Conservation (phyloP, 2,888 invertebrate genomes). For the Argyra leucocephala region DNA sequence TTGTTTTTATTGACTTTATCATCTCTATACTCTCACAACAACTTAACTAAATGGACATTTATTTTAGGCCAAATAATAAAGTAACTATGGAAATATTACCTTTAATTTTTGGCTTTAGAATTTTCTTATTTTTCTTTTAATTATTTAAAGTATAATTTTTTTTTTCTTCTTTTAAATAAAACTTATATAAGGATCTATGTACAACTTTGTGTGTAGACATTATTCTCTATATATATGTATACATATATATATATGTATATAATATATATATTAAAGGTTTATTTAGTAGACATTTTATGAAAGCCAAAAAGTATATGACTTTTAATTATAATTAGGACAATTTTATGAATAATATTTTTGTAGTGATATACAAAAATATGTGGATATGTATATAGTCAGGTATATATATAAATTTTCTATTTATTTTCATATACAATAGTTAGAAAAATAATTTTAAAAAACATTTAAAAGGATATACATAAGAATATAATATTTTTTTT, state of each 20-base stretch:
- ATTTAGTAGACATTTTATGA: neutral
- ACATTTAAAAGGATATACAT: neutral
- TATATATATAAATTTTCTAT: no score
- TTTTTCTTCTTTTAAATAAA: no score
- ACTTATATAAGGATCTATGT: no score
- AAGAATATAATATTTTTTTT: neutral
- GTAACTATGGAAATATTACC: slow-evolving; percentile 1
- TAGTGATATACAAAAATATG: neutral
- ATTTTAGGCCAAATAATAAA: slow-evolving; percentile 2
- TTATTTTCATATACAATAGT: neutral
- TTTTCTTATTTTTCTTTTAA: neutral
- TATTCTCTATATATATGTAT: no score
- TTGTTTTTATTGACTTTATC: no score
- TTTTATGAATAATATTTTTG: neutral
- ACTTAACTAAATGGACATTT: slow-evolving; percentile 4
- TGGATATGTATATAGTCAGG: neutral
- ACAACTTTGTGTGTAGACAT: no score
- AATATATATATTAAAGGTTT: neutral
- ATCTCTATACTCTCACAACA: neutral
- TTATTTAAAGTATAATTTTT: no score
- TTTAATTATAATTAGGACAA: neutral
- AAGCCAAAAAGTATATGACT: slow-evolving; percentile 2
- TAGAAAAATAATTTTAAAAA: neutral
- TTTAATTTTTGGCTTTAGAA: neutral
- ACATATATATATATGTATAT: no score